Conservation (phyloP, 1,140 invertebrate species). For the Ceratina calcarata region DNA sequence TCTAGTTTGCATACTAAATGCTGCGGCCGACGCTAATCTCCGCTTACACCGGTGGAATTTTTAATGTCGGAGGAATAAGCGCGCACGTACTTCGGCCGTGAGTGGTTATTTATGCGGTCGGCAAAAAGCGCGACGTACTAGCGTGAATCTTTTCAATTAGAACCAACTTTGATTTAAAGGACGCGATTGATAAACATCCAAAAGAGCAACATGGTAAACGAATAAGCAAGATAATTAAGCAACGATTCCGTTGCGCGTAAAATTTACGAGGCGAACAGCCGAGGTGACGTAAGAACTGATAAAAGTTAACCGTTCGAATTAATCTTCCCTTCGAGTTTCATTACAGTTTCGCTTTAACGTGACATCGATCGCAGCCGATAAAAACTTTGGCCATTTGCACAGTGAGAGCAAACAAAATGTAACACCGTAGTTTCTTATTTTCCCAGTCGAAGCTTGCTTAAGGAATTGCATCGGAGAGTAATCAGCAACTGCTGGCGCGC, state of each 20-base stretch:
- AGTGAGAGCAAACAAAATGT: neutral
- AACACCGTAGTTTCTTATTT: neutral
- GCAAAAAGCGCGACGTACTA: neutral
- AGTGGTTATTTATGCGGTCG: conserved; percentile 13
- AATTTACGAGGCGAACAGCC: neutral
- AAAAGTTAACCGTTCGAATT: neutral
- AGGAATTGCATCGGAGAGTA: neutral
- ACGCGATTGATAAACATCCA: too few species aligned
- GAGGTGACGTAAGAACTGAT: too few species aligned
- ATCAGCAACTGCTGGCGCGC: neutral
- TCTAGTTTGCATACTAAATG: conserved; percentile 38
- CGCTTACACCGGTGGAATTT: conserved; percentile 27
- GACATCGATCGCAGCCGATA: conserved; percentile 15
- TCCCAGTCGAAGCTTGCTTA: neutral
- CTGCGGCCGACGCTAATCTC: conserved; percentile 31
- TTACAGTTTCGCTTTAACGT: neutral
- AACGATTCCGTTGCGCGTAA: neutral
- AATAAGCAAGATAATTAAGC: too few species aligned
- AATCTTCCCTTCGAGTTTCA: neutral
- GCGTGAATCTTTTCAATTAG: conserved; percentile 23
- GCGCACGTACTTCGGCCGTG: neutral
- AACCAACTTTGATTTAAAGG: neutral
- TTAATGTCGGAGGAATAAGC: conserved; percentile 11
- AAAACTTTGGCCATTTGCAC: neutral
- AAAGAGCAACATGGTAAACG: too few species aligned